These are phyloP conservation scores for Motacilla alba DNA, from an alignment of 2,113 vertebrate genomes.

Conservation along the genomic window DNA sequence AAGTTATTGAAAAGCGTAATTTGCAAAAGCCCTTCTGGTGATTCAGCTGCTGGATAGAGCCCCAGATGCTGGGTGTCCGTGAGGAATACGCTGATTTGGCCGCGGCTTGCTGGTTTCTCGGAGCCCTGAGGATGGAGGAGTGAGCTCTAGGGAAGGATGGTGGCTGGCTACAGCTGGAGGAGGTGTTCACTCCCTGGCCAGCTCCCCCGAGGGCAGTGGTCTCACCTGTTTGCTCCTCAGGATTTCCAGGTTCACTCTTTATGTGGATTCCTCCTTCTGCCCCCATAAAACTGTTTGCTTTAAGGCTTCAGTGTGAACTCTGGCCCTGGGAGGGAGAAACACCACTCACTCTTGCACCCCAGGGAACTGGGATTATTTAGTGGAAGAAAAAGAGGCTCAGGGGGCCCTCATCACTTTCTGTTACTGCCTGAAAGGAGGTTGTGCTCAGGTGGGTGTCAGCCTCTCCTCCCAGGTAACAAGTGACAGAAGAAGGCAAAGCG, in stretches of 20 bases:
- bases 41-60: constrained; percentile 53
- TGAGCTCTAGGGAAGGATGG: not conserved
- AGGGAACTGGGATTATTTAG: not conserved
- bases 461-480: not conserved
- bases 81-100: not conserved
- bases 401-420: not conserved
- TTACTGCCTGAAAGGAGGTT: not conserved
- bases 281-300: not conserved
- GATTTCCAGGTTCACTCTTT: not conserved
- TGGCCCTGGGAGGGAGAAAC: not conserved
- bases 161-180: not conserved
- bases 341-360: rapidly evolving
- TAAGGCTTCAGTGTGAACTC: not conserved
- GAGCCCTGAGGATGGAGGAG: not conserved
- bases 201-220: rapidly evolving
- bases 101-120: not conserved
- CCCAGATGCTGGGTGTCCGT: not conserved
- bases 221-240: not conserved
- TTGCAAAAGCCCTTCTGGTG: not conserved
- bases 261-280: not conserved
- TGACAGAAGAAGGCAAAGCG: not conserved
- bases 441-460: not conserved
- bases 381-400: not conserved
- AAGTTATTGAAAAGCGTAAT: not conserved
- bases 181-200: not conserved